phyloP scores from a whole-genome alignment of 2,888 invertebrate species.

The Meta bourneti region DNA sequence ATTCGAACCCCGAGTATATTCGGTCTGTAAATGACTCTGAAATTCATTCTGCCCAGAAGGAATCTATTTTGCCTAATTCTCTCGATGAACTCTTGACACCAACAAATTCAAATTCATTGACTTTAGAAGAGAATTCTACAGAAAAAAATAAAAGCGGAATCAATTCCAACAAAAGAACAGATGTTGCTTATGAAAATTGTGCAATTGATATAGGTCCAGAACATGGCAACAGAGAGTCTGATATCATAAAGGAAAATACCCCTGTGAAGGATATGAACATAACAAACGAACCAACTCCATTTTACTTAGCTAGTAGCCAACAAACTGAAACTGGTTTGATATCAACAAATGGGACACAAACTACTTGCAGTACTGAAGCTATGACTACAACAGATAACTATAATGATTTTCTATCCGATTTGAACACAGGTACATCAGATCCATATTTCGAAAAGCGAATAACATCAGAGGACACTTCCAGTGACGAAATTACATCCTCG shows the following conservation, averaged over 20 bases:
- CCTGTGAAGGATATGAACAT: not conserved
- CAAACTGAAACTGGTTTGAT: not conserved
- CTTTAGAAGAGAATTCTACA: no score
- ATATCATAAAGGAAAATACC: no score
- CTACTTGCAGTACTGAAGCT: not conserved
- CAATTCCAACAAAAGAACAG: no score
- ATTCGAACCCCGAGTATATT: not conserved
- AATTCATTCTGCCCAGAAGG: no score
- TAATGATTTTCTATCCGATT: not conserved
- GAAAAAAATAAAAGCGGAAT: no score
- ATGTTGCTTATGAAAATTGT: no score
- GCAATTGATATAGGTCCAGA: no score
- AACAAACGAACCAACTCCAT: not conserved
- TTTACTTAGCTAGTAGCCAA: not conserved
- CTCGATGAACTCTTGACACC: no score
- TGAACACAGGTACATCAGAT: not conserved
- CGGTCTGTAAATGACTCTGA: not conserved
- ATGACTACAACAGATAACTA: not conserved
- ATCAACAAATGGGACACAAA: not conserved
- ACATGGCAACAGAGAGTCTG: no score
- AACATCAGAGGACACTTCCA: not conserved
- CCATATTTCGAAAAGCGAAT: not conserved
- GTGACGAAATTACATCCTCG: not conserved
- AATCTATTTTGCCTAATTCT: no score
- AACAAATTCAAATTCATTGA: no score